These are phyloP conservation scores for Procambarus virginalis DNA, from an alignment of 1,140 invertebrate genomes.

Conservation along the genomic window DNA sequence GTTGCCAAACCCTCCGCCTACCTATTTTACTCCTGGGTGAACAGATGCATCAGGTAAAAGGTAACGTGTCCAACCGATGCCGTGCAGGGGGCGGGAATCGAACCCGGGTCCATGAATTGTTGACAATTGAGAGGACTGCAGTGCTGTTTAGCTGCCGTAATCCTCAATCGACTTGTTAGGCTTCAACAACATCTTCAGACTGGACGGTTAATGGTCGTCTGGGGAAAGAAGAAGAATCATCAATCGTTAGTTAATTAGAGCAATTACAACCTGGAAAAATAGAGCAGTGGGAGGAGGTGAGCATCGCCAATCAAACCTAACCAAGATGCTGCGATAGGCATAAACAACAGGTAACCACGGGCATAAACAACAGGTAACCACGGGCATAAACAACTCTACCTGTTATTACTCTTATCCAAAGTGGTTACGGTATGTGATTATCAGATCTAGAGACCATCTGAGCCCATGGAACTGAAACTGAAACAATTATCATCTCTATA, in stretches of 20 bases:
- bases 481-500: background rate
- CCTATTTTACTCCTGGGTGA: no score
- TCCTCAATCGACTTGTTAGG: no score
- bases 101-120: no score
- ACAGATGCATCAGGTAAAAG: no score
- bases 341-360: background rate
- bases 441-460: background rate
- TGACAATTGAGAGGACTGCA: no score
- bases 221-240: no score
- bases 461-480: background rate
- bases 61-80: no score
- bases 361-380: background rate
- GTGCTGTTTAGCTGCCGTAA: no score
- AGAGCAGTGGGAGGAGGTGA: background rate
- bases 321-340: background rate
- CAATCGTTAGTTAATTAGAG: background rate
- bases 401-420: constrained; percentile 1
- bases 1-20: no score
- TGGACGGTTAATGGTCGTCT: no score
- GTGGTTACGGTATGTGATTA: background rate
- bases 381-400: background rate
- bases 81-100: no score
- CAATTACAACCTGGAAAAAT: background rate
- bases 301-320: background rate
- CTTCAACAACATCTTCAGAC: no score